Evolutionary conservation across 2,888 invertebrate genomes (phyloP).

Genomic region (Phanerotoma sp.): DNA sequence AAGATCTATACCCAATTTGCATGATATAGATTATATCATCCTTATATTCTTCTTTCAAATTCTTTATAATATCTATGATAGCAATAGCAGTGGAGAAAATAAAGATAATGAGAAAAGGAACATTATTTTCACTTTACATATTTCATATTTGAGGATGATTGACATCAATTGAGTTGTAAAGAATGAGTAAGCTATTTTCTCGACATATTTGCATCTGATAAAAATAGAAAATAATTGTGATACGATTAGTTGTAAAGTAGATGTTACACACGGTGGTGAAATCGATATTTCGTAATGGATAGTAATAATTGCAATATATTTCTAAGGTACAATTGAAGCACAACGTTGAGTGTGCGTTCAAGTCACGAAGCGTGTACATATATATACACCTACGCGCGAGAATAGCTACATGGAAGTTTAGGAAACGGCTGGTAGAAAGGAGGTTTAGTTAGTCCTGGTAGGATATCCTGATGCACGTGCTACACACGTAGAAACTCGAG

Average conservation of each 20-base stretch:
- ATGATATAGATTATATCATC: no score
- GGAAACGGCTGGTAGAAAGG: no score
- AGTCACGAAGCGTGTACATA: not conserved
- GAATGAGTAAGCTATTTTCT: no score
- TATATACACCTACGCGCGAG: not conserved
- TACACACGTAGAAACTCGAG: conserved; percentile 14
- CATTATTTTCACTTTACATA: no score
- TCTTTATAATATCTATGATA: no score
- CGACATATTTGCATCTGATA: no score
- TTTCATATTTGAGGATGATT: no score
- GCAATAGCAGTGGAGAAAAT: no score
- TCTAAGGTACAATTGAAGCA: not conserved
- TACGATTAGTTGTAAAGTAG: not conserved
- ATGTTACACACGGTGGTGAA: conserved; percentile 3
- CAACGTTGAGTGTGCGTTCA: not conserved
- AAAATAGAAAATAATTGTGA: not conserved
- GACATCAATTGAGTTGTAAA: no score
- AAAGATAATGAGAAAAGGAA: no score
- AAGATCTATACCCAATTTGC: no score
- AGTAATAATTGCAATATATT: not conserved
- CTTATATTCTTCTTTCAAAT: no score
- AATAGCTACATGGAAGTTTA: not conserved
- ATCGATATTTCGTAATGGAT: not conserved
- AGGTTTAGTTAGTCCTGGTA: conserved; percentile 8
- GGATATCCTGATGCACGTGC: conserved; percentile 14